Percentiles rank a stretch among this genome's conserved stretches.
Conservation (phyloP, 2,113 vertebrate genomes). For the Xenopus borealis region DNA sequence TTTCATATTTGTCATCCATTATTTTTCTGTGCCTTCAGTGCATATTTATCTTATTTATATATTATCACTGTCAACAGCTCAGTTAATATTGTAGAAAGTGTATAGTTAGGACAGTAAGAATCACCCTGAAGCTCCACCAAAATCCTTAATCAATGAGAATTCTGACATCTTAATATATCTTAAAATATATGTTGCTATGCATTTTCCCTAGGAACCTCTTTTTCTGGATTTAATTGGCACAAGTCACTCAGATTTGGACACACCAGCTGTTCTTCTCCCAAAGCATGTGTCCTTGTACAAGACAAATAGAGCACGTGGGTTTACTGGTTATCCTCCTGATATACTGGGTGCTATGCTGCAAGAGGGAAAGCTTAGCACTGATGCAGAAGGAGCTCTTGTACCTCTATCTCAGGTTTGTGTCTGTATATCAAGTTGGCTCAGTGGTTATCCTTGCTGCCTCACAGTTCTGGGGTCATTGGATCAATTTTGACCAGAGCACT, state of each 20-base stretch:
- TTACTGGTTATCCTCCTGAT: slow-evolving; percentile 71
- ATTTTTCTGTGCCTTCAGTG: too few species aligned
- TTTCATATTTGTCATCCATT: too few species aligned
- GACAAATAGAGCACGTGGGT: slow-evolving; percentile 64
- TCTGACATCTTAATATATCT: too few species aligned
- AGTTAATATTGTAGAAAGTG: too few species aligned
- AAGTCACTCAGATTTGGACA: slow-evolving; percentile 76
- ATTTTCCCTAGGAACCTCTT: slow-evolving; percentile 70
- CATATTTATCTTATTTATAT: too few species aligned
- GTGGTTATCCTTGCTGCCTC: too few species aligned
- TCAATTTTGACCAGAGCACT: too few species aligned
- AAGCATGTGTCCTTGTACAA: slow-evolving; percentile 72
- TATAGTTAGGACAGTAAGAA: too few species aligned
- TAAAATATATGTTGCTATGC: not conserved
- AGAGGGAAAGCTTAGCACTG: slow-evolving; percentile 58
- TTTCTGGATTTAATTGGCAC: slow-evolving; percentile 88
- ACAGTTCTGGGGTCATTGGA: too few species aligned
- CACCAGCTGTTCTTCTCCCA: slow-evolving; percentile 70
- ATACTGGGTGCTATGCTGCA: slow-evolving; percentile 64
- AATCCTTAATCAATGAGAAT: not conserved
- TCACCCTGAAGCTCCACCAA: too few species aligned
- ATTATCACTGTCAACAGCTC: too few species aligned
- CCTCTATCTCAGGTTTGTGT: slow-evolving; percentile 56
- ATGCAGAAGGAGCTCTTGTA: slow-evolving; percentile 62
- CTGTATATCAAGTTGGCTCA: too few species aligned